A percentile compares a stretch with the other conserved stretches of the same genome.
These are phyloP conservation scores for Pyrrhosoma nymphula DNA, from an alignment of 2,888 invertebrate species.

Conservation along the genomic window DNA sequence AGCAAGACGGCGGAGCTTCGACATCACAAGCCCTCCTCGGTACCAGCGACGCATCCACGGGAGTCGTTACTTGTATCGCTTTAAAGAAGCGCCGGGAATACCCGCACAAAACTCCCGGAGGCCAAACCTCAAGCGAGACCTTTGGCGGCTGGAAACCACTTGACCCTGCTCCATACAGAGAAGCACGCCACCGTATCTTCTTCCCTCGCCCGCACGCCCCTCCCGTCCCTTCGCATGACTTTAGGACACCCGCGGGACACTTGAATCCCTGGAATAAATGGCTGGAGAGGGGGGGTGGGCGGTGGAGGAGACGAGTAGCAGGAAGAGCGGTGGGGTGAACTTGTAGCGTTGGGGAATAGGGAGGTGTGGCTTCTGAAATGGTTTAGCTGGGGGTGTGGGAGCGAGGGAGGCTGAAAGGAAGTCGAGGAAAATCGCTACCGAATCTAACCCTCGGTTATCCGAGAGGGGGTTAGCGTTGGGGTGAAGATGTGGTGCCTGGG, in stretches of 20 bases:
- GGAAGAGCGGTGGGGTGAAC: neutral
- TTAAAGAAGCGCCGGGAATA: neutral
- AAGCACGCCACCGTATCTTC: neutral
- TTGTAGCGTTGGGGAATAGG: neutral
- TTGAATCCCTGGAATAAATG: conserved; percentile 9
- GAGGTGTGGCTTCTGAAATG: neutral
- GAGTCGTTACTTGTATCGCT: neutral
- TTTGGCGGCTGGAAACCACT: conserved; percentile 45
- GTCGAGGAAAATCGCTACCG: conserved; percentile 6
- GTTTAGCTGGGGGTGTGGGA: neutral
- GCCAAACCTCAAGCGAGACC: conserved; percentile 57
- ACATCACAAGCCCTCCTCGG: neutral
- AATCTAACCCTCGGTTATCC: neutral
- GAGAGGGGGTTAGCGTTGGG: neutral
- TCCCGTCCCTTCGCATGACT: conserved; percentile 25
- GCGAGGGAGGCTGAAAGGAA: neutral
- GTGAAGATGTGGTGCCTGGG: neutral
- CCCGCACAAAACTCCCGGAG: conserved; percentile 38
- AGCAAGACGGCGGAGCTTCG: neutral
- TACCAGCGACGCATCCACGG: neutral
- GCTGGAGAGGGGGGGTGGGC: neutral
- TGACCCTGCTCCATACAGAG: conserved; percentile 13
- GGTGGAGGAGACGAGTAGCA: neutral
- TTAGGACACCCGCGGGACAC: conserved; percentile 65
- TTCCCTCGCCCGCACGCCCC: neutral